phyloP scores from a whole-genome alignment of 2,888 invertebrate genomes.

The Trimorus sp. region DNA sequence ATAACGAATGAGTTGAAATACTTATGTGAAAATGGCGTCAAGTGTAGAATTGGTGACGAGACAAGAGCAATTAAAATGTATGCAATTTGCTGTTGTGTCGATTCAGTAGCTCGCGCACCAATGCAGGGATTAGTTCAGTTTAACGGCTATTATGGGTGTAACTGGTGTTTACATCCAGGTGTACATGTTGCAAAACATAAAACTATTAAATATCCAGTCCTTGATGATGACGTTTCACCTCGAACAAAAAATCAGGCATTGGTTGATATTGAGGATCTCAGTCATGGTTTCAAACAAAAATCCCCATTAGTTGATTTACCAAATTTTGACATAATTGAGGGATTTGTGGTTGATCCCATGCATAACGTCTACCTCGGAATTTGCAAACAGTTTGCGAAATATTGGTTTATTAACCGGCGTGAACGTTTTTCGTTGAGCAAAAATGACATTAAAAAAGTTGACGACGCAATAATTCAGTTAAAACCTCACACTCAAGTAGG shows the following conservation, averaged over 20 bases:
- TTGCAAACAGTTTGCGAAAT: constrained; percentile 44
- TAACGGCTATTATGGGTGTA: constrained; percentile 58
- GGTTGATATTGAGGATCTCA: neutral
- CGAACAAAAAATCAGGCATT: neutral
- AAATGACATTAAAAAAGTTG: constrained; percentile 14
- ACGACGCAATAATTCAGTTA: constrained; percentile 21
- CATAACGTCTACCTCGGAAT: constrained; percentile 46
- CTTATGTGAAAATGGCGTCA: constrained; percentile 22
- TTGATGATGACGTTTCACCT: no score
- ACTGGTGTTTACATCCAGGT: constrained; percentile 60
- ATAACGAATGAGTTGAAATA: constrained; percentile 18
- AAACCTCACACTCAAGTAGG: constrained; percentile 41
- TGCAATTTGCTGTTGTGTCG: constrained; percentile 43
- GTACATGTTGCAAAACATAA: neutral
- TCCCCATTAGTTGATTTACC: constrained; percentile 33
- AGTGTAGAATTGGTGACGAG: constrained; percentile 24
- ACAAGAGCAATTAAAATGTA: constrained; percentile 28
- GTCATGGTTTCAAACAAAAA: constrained; percentile 33
- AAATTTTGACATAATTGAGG: constrained; percentile 54
- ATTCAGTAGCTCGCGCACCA: constrained; percentile 52
- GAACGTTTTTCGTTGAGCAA: constrained; percentile 3
- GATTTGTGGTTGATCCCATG: constrained; percentile 57
- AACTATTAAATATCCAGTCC: constrained; percentile 21
- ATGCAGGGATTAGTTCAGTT: constrained; percentile 59
- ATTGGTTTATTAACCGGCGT: constrained; percentile 44